Base-by-base conservation (phyloP, 2,888 invertebrate species). In the Caenorhabditis drosophilae region DNA sequence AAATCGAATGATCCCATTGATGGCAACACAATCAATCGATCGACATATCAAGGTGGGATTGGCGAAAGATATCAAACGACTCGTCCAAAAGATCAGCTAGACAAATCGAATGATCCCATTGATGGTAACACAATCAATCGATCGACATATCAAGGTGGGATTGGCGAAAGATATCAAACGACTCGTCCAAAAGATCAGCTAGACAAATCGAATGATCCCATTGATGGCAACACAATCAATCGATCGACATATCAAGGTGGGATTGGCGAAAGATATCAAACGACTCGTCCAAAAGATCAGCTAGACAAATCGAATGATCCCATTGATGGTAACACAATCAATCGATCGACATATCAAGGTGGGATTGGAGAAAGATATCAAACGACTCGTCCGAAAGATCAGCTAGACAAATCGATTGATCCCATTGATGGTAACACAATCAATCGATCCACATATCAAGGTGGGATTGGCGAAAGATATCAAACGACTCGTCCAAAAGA, bases 401-500 rank as follows among this genome's bases (percentile, higher is more conserved):
- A 23, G 23, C 22, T 52, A n/a, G 52, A 52, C 23, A 27, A 34
- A 31, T 44, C 52, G n/a, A 45, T n/a, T n/a, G 52, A 52, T 16
- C 25, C 52, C 2, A 11, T 52, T 2, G 52, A 52, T 25, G 40
- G 41, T 11, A 44, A 20, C 18, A 52, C 52, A 22, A 44, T 52
- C 52, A 52, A 52, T 16, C 27, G 52, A 25, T n/a, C 23, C 7
- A 52, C 52, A 15, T 52, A 52, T 35, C 52, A 52, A 52, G 52
- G 52, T 15, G 52, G 52, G 1, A 25, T 31, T 23, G 52, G 52
- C 1, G 52, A 52, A n/a, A 44, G 52, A 23, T 52, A 35, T 25
- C 44, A 44, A 16, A 34, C 52, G 15, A 44, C 35, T 1, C 20
- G 52, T 7, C 52, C 52, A 6, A 52, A 52, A 20, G 52, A 52